Conservation (phyloP, 2,797 vertebrate species). For the Xenentodon cancila region DNA sequence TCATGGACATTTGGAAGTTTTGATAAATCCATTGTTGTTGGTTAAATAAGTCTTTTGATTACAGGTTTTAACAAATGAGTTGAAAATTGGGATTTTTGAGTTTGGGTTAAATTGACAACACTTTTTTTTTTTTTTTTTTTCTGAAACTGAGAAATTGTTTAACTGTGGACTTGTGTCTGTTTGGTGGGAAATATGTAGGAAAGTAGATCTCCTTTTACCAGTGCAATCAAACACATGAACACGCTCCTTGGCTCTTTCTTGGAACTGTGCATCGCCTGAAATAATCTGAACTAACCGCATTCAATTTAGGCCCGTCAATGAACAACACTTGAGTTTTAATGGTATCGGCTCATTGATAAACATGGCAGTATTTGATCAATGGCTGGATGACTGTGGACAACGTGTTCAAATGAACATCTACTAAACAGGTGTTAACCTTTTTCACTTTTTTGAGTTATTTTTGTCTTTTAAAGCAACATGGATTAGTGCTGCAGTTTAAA, state of each 20-base stretch:
- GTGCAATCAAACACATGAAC: slow-evolving; percentile 24
- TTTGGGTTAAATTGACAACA: not conserved
- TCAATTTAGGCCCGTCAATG: slow-evolving; percentile 26
- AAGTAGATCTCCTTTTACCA: slow-evolving; percentile 12
- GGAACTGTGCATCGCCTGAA: slow-evolving; percentile 15
- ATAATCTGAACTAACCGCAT: slow-evolving; percentile 25
- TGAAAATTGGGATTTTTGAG: not conserved
- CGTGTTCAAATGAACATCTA: too few species aligned
- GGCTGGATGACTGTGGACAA: too few species aligned
- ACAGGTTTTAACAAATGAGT: too few species aligned
- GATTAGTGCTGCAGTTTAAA: too few species aligned
- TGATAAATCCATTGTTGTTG: not conserved
- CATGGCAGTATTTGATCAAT: not conserved
- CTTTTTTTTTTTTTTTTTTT: not conserved
- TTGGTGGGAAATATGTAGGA: slow-evolving; percentile 1
- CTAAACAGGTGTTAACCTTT: too few species aligned
- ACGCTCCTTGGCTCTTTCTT: slow-evolving; percentile 28
- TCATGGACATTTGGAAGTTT: not conserved
- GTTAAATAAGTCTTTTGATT: not conserved
- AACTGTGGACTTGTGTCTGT: slow-evolving; percentile 14
- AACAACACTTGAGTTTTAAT: slow-evolving; percentile 37
- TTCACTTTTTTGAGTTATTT: too few species aligned
- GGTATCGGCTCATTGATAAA: slow-evolving; percentile 26
- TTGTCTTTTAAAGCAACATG: too few species aligned
- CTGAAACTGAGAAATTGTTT: not conserved